These are phyloP conservation scores for Pachycephus smyrnensis DNA, from an alignment of 2,888 invertebrate genomes.

Conservation along the genomic window DNA sequence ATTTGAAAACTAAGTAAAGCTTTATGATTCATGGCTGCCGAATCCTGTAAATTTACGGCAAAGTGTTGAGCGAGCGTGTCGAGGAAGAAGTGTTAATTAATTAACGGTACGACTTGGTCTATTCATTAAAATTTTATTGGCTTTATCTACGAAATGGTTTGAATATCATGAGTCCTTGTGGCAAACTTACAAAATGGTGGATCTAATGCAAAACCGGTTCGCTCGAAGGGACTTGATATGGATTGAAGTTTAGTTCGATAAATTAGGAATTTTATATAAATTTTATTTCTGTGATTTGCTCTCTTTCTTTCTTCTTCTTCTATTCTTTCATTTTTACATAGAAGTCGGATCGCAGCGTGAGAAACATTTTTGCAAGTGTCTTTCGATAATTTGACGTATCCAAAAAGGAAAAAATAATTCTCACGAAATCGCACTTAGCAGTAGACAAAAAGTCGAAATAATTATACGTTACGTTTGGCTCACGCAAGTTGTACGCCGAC, in stretches of 20 bases:
- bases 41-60: neutral
- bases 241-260: neutral
- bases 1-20: neutral
- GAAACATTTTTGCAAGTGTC: neutral
- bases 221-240: neutral
- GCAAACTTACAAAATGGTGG: neutral
- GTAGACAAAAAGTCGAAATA: constrained; percentile 10
- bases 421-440: neutral
- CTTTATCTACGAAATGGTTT: neutral
- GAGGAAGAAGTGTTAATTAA: neutral
- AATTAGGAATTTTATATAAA: neutral
- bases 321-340: neutral
- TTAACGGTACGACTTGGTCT: neutral
- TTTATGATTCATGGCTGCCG: neutral
- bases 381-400: neutral
- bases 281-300: neutral
- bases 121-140: neutral
- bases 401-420: neutral
- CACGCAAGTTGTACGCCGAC: constrained; percentile 62
- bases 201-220: neutral
- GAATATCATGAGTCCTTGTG: neutral
- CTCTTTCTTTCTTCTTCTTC: neutral
- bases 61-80: neutral
- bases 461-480: constrained; percentile 54
- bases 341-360: neutral